phyloP scores from a whole-genome alignment of 1,140 invertebrate genomes.

The Hirudo medicinalis region DNA sequence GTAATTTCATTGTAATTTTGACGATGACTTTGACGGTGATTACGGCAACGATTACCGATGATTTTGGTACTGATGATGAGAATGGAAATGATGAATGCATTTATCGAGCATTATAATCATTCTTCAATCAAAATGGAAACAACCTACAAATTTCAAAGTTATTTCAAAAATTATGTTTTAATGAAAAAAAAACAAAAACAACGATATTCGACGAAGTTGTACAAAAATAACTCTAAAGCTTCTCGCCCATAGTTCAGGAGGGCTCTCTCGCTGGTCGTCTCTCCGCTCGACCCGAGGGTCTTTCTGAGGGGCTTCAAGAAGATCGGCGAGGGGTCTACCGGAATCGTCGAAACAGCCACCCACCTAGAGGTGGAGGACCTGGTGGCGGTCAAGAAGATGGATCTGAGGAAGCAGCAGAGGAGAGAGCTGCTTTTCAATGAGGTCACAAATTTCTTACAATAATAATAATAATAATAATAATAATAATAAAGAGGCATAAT shows the following conservation, averaged over 20 bases:
- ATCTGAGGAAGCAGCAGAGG: slow-evolving; percentile 85
- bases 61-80: background rate
- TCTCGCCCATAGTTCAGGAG: slow-evolving; percentile 62
- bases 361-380: background rate
- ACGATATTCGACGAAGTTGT: too few species aligned
- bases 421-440: slow-evolving; percentile 94
- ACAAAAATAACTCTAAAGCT: background rate
- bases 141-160: too few species aligned
- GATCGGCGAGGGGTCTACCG: slow-evolving; percentile 64
- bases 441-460: slow-evolving; percentile 37
- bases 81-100: too few species aligned
- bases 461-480: too few species aligned
- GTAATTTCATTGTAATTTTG: background rate
- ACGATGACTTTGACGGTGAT: background rate
- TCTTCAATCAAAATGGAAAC: too few species aligned
- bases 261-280: slow-evolving; percentile 87
- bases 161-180: too few species aligned
- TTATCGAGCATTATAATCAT: too few species aligned
- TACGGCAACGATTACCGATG: background rate
- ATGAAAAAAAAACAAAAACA: too few species aligned
- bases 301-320: slow-evolving; percentile 85
- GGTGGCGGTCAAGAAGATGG: slow-evolving; percentile 98
- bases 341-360: slow-evolving; percentile 11
- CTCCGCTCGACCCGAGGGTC: slow-evolving; percentile 79
- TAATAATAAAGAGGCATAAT: too few species aligned